Percentiles rank a stretch among this genome's conserved stretches.
Evolutionary conservation across 2,888 invertebrate genomes (phyloP).

Genomic region (Druceiella hillmani): DNA sequence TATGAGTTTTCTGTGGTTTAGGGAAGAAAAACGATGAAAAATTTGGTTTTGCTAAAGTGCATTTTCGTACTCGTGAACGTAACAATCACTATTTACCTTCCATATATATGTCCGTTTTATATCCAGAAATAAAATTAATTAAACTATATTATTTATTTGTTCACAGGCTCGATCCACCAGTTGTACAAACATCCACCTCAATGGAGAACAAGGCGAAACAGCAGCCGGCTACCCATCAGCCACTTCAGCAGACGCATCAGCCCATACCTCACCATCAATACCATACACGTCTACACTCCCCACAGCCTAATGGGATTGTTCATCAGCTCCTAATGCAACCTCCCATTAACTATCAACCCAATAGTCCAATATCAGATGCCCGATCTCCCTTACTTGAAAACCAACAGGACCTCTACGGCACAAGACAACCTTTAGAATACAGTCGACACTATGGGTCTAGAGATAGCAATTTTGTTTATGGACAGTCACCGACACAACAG

Average conservation of each 20-base stretch:
- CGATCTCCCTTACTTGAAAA: conserved; percentile 50
- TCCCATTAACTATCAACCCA: conserved; percentile 27
- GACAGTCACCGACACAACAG: conserved; percentile 47
- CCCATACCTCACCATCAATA: conserved; percentile 44
- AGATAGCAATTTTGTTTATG: conserved; percentile 52
- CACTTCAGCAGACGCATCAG: conserved; percentile 43
- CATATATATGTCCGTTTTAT: no score
- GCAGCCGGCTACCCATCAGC: conserved; percentile 51
- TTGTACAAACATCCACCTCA: conserved; percentile 47
- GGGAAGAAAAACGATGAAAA: no score
- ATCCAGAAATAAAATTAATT: no score
- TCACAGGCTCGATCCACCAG: conserved; percentile 67
- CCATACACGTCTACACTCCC: conserved; percentile 35
- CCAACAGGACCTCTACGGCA: conserved; percentile 53
- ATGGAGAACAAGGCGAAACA: conserved; percentile 64
- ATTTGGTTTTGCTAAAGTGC: no score
- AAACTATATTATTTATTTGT: no score
- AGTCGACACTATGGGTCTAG: conserved; percentile 52
- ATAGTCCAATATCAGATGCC: conserved; percentile 43
- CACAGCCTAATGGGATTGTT: conserved; percentile 51
- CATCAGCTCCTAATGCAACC: conserved; percentile 38
- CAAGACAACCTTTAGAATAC: conserved; percentile 49
- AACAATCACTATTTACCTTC: no score
- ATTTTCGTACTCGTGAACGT: no score
- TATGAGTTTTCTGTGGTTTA: no score